Evolutionary conservation across 2,113 vertebrate genomes (phyloP), one percentile per base, ranked within the genome.

Genomic region (Colius striatus): DNA sequence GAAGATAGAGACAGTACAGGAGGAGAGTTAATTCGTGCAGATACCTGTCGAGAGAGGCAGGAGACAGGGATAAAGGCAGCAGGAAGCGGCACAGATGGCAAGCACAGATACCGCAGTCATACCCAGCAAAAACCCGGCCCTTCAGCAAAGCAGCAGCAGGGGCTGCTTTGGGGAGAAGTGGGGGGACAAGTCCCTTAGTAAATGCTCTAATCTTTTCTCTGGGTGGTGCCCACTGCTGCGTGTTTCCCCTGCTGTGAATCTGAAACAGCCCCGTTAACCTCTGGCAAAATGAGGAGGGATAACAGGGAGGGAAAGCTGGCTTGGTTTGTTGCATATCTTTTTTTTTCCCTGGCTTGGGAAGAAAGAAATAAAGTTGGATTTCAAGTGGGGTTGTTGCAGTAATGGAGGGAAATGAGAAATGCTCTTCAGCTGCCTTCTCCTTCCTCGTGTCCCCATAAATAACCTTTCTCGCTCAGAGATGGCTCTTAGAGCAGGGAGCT

Each of bases 351-450:
- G 71, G 55, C 71, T 57, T 8, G 54, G 13, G 58, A 55, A 79
- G 84, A 58, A 66, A 86, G 78, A 93, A 89, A 83, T 86, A 26
- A 94, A 92, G 87, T 90, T 66, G 78, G 43, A 58, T 92, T 94
- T 95, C 75, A 51, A 90, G 90, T 92, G 91, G 82, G 48, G 90
- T 66, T 80, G 75, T 90, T 95, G 91, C 91, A 32, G 93, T 91
- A 79, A 79, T 66, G 75, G 87, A 94, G 89, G 87, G 87, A 92
- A 88, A 94, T 91, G 90, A 96, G 84, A 80, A 87, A 83, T 94
- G 81, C 87, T 95, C 41, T 12, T 91, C 95, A 96, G 93, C 94
- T 85, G 89, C 94, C 84, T 91, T 95, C 93, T 89, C 93, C 87
- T 92, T 95, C 67, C 84, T 91, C 0, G 0, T 9, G 66, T 92